Evolutionary conservation across 2,797 vertebrate genomes (phyloP).

Genomic region (Mormyrus proboscirostris): DNA sequence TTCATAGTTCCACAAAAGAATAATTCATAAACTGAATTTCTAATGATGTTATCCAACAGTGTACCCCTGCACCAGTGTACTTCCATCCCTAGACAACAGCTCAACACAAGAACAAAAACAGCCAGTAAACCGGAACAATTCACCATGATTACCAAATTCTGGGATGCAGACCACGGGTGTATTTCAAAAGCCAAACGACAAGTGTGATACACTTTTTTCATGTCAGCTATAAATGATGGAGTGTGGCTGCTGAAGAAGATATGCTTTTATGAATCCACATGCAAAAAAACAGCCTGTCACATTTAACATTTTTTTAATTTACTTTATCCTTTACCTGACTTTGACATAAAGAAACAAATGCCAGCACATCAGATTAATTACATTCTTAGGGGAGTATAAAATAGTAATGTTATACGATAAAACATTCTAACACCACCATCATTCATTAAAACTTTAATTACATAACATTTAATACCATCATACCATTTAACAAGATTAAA

Average conservation of each 20-base stretch:
- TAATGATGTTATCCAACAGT: background rate
- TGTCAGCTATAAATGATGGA: background rate
- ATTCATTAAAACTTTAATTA: background rate
- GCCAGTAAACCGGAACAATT: background rate
- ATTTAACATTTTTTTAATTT: background rate
- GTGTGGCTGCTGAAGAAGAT: background rate
- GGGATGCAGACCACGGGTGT: background rate
- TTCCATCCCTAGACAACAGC: background rate
- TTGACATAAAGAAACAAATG: background rate
- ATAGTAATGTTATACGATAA: background rate
- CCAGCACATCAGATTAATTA: background rate
- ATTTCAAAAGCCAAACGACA: background rate
- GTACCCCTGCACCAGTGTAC: background rate
- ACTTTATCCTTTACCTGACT: background rate
- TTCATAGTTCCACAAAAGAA: constrained; percentile 10
- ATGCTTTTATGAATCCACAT: background rate
- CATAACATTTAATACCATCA: background rate
- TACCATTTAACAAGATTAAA: background rate
- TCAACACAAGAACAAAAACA: background rate
- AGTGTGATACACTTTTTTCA: background rate
- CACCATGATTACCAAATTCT: background rate
- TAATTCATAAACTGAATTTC: background rate
- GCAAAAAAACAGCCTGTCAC: background rate
- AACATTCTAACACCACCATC: background rate
- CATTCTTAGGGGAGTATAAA: background rate